These are phyloP conservation scores for Babylonia areolata DNA, from an alignment of 1,140 invertebrate genomes.

Conservation along the genomic window DNA sequence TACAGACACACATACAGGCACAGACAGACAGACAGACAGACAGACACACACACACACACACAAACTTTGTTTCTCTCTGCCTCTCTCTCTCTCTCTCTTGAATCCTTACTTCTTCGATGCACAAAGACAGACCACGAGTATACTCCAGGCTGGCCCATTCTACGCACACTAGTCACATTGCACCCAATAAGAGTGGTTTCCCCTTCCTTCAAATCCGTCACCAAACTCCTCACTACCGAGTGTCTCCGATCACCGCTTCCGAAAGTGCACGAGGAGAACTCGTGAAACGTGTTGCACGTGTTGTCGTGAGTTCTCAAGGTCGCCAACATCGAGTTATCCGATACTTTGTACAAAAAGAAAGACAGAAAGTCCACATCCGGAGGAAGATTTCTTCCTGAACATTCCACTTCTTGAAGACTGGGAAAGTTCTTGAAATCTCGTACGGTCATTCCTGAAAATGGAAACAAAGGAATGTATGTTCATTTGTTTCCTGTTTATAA, in stretches of 20 bases:
- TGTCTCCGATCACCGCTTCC: neutral
- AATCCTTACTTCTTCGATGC: neutral
- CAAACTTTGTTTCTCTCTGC: neutral
- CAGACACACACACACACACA: neutral
- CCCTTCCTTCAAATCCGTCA: conserved; percentile 19
- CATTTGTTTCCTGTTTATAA: neutral
- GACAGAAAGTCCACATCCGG: conserved; percentile 7
- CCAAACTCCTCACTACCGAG: neutral
- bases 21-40: no score
- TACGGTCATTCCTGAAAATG: conserved; percentile 30
- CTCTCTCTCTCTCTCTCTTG: neutral
- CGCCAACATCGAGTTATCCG: neutral
- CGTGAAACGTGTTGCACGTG: conserved; percentile 20
- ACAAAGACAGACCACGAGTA: conserved; percentile 21
- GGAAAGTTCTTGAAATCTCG: conserved; percentile 19
- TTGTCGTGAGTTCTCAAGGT: neutral
- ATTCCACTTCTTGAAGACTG: conserved; percentile 33
- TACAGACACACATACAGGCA: no score
- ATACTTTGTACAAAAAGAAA: neutral
- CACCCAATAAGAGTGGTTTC: neutral
- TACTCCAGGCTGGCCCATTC: neutral
- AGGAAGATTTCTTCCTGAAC: neutral
- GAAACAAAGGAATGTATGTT: neutral
- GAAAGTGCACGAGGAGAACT: conserved; percentile 29
- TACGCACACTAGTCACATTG: neutral